Percentiles rank a stretch among this genome's conserved stretches.
phyloP scores from a whole-genome alignment of 2,113 vertebrate species.

The Telmatochromis brachygnathus region DNA sequence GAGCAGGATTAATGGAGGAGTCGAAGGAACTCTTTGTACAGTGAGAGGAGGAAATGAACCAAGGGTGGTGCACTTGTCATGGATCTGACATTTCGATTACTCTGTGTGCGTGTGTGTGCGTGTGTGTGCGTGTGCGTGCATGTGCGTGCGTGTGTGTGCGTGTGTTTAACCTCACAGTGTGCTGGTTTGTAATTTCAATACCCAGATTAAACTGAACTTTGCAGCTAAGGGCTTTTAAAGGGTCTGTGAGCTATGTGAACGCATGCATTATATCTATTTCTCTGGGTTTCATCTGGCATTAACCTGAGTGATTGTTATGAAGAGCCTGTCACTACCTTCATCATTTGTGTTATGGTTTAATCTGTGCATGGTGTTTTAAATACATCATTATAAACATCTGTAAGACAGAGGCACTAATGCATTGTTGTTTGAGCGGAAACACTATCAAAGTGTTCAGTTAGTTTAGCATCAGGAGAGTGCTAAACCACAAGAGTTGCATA shows the following conservation, averaged over 20 bases:
- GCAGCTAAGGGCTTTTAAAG: not conserved
- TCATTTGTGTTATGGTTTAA: not conserved
- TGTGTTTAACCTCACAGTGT: not conserved
- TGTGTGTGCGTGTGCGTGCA: not conserved
- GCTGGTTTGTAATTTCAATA: not conserved
- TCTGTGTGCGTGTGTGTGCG: not conserved
- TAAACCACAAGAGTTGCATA: not conserved
- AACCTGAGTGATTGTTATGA: constrained; percentile 7
- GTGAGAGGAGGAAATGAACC: constrained; percentile 9
- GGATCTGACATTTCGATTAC: not conserved
- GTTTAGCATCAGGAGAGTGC: not conserved
- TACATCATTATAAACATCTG: not conserved
- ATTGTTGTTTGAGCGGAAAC: not conserved
- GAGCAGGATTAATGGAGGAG: constrained; percentile 46
- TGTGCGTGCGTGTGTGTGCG: not conserved
- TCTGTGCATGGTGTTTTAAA: not conserved
- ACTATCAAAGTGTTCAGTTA: not conserved
- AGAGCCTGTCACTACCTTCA: not conserved
- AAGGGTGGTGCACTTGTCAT: not conserved
- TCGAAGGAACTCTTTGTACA: constrained; percentile 42
- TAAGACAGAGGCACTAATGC: not conserved
- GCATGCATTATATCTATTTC: not conserved
- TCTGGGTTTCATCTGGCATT: not conserved
- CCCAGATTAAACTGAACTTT: not conserved
- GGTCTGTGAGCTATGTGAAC: not conserved